Percentiles rank a stretch among this genome's conserved stretches.
These are phyloP conservation scores for Ophion obscuratus DNA, from an alignment of 2,888 invertebrate species.

Conservation along the genomic window DNA sequence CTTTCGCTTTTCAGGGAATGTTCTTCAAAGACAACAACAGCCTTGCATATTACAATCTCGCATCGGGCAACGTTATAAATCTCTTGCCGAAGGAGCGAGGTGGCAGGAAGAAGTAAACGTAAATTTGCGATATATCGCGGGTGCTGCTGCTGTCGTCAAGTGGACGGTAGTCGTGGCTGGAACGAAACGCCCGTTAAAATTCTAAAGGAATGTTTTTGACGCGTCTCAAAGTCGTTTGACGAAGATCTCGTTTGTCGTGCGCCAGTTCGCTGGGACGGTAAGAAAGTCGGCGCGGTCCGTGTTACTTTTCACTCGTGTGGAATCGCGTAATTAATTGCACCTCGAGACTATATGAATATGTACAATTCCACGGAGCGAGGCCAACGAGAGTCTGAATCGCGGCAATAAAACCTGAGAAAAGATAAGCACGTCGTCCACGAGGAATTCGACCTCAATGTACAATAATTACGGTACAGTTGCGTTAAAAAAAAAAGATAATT, in stretches of 20 bases:
- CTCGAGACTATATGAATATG: slow-evolving; percentile 19
- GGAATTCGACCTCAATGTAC: slow-evolving; percentile 44
- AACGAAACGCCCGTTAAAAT: background rate
- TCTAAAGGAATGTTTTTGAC: background rate
- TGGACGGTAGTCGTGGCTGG: background rate
- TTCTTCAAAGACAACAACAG: slow-evolving; percentile 99
- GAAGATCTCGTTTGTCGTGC: background rate
- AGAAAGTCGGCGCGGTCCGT: background rate
- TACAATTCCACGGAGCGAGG: slow-evolving; percentile 37
- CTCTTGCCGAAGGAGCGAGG: slow-evolving; percentile 98
- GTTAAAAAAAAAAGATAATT: slow-evolving; percentile 15
- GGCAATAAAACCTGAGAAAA: background rate
- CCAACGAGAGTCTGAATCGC: slow-evolving; percentile 33
- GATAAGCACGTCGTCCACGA: slow-evolving; percentile 9
- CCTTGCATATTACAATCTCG: slow-evolving; percentile 97
- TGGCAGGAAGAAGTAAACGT: slow-evolving; percentile 95
- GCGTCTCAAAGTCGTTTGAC: background rate
- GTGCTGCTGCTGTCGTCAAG: background rate
- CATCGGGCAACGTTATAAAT: slow-evolving; percentile 92
- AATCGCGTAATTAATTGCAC: slow-evolving; percentile 24
- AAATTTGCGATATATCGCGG: background rate
- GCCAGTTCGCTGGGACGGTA: slow-evolving; percentile 40
- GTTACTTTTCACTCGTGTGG: background rate
- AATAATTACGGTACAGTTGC: slow-evolving; percentile 39
- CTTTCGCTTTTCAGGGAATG: slow-evolving; percentile 90